Base-by-base conservation (phyloP, 2,113 vertebrate species). In the Gadus chalcogrammus region DNA sequence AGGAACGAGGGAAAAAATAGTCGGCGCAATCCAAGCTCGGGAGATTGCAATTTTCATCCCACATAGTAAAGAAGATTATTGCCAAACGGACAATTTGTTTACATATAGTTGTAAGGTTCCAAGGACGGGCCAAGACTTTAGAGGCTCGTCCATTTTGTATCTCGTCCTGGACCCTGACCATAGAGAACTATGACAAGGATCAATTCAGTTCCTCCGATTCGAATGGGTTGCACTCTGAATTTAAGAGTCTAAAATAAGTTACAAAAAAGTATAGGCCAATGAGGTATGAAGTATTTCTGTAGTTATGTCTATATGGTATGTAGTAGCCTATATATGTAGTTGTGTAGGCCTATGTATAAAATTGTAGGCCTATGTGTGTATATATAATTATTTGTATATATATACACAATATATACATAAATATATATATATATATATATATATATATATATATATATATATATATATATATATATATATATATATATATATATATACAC, bases 61-160 rank as follows among this genome's bases (percentile, higher is more conserved):
- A 87, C 90, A 94, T 94, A 79, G 93, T 92, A 92, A 81, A 92
- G 93, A 89, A 94, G 93, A 95, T 95, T 94, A 94, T 91, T 93
- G 89, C 89, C 88, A 91, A 92, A 91, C 83, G 92, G 93, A 94
- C 94, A 93, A 91, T 88, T 92, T 95, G 95, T 97, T 95, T 95
- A 94, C 94, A 94, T 92, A 90, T 90, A 93, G 91, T 93, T 93
- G 90, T 88, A 90, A 92, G 94, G 94, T 96, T 95, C 92, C 94
- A 91, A 93, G 91, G 88, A 92, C 82, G 88, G 64, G 76, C 78
- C 85, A 78, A 81, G 82, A 87, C 83, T 91, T 75, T 82, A 85
- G 81, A 78, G 88, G 90, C 84, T 84, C 89, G 88, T 83, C 69
- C 68, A 83, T 78, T 82, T 89, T 83, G 85, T 86, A 86, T 76